Evolutionary conservation across 2,113 vertebrate species (phyloP), one percentile per base, ranked within the genome.

Genomic region (Promerops cafer): DNA sequence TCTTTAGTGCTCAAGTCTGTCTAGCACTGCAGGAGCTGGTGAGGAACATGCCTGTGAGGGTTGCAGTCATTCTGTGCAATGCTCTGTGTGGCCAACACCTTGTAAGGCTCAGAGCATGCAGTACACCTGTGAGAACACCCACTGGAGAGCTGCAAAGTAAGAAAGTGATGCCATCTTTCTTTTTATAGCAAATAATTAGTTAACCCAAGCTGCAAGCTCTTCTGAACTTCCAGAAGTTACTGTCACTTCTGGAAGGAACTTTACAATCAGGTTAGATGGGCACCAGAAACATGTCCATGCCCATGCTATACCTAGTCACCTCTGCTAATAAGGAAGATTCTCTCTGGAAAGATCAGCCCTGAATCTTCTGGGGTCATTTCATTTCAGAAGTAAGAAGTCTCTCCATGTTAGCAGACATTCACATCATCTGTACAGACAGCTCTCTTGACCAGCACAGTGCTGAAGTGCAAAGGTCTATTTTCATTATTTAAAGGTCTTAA

Each of bases 401-500:
- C 4, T 86, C 33, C 5, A 2, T 6, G 30, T 92, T 94, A 86
- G 61, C 72, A 86, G 69, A 21, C 45, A 49, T 64, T 78, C 37
- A 45, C 53, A 56, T 92, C 56, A 94, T 96, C 71, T 90, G 33
- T 93, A 49, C 33, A 95, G 96, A 93, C 88, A 91, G 84, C 11
- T 79, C 26, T 77, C 75, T 70, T 89, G 66, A 87, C 74, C 59
- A 49, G 66, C n/a, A 50, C 39, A 39, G 50, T 88, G 60, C 74
- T 87, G 33, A 83, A 95, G 70, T 86, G 66, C 72, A 90, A 59
- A 90, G 93, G 94, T 95, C 85, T 87, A 54, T 71, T 95, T 97
- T 95, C 52, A 61, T 96, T 84, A 77, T 76, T 95, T 94, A 87
- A 82, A 94, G 70, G 49, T 94, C 89, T 93, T 91, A 80, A 93